Evolutionary conservation across 2,113 vertebrate species (phyloP).

Genomic region (Eulacestoma nigropectus): DNA sequence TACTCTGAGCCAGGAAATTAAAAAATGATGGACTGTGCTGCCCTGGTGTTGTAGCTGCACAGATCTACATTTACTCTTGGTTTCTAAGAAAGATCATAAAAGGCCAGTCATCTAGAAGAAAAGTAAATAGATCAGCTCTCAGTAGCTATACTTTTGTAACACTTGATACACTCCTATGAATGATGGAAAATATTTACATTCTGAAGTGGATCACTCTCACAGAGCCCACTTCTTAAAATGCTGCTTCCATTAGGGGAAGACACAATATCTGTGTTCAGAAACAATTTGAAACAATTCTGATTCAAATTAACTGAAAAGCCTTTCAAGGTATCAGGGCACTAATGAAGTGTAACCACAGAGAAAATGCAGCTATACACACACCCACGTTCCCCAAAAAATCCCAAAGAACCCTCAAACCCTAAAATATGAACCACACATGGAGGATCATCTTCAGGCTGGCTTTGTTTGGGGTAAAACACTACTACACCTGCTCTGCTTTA

Average conservation of each 20-base stretch:
- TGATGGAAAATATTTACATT: background rate
- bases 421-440: background rate
- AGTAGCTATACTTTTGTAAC: background rate
- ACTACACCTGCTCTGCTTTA: too few species aligned
- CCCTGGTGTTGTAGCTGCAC: background rate
- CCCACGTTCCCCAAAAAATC: background rate
- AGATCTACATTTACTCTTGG: background rate
- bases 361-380: background rate
- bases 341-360: background rate
- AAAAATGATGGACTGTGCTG: background rate
- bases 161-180: background rate
- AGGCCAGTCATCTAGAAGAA: background rate
- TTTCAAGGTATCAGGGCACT: background rate
- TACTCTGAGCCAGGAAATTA: background rate
- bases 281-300: background rate
- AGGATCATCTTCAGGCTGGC: background rate
- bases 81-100: background rate
- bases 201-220: background rate
- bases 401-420: background rate
- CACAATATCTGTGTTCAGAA: background rate
- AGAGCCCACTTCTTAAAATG: background rate
- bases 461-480: background rate
- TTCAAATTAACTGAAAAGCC: background rate
- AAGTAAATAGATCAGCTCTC: background rate
- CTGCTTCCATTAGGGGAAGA: background rate